Evolutionary conservation across 2,113 vertebrate species (phyloP).

Genomic region (Cavia porcellus): DNA sequence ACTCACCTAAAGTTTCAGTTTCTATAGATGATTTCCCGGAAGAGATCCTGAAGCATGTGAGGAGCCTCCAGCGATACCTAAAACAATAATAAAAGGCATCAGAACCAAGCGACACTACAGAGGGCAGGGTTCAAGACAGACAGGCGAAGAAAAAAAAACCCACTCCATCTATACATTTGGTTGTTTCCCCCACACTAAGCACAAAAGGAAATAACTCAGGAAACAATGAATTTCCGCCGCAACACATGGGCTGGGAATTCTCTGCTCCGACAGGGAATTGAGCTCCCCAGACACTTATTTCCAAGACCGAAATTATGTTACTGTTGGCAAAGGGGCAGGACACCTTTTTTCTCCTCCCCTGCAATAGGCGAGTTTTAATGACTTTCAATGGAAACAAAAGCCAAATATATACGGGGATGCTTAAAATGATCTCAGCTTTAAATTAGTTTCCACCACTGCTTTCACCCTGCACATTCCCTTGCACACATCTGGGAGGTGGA

Average conservation of each 20-base stretch:
- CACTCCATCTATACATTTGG: conserved; percentile 51
- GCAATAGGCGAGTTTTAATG: conserved; percentile 53
- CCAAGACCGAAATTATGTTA: conserved; percentile 74
- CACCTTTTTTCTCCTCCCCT: not conserved
- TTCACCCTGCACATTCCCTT: not conserved
- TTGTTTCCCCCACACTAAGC: conserved; percentile 69
- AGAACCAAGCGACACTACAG: not conserved
- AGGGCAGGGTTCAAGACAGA: not conserved
- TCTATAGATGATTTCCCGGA: conserved; percentile 62
- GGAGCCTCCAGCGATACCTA: conserved; percentile 77
- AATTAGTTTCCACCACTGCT: not conserved
- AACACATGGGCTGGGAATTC: conserved; percentile 75
- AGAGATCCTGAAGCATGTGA: conserved; percentile 70
- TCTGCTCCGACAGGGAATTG: conserved; percentile 69
- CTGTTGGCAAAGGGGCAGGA: conserved; percentile 74
- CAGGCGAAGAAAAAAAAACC: not conserved
- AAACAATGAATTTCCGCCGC: conserved; percentile 76
- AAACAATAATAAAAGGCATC: conserved; percentile 74
- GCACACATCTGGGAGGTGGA: not conserved
- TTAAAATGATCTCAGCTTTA: conserved; percentile 17
- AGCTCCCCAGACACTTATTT: conserved; percentile 68
- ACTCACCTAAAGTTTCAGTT: conserved; percentile 84
- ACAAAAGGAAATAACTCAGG: conserved; percentile 80
- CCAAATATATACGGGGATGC: not conserved
- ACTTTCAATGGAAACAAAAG: conserved; percentile 66